Evolutionary conservation across 2,797 vertebrate species (phyloP).

Genomic region (Tolypeutes matacus): DNA sequence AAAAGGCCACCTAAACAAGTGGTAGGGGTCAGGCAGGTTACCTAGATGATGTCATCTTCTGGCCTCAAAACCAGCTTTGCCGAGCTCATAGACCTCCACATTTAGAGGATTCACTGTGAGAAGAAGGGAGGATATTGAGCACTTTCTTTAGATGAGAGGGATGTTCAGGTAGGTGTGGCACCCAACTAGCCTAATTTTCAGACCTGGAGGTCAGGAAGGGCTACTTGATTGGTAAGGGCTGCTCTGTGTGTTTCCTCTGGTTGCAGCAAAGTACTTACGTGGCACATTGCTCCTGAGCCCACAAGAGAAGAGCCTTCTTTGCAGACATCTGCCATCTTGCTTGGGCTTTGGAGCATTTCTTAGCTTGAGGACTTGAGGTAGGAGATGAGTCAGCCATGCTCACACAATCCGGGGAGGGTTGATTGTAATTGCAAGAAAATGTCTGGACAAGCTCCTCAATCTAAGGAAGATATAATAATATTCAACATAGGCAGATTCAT

Average conservation of each 20-base stretch:
- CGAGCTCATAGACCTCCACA: not conserved
- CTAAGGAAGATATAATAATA: slow-evolving; percentile 84
- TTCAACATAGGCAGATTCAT: not conserved
- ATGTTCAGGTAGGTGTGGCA: not conserved
- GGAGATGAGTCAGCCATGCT: slow-evolving; percentile 89
- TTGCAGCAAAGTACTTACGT: slow-evolving; percentile 85
- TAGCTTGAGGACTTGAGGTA: slow-evolving; percentile 89
- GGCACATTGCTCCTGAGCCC: slow-evolving; percentile 96
- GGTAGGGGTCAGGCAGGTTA: not conserved
- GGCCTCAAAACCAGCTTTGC: not conserved
- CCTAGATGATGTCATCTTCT: not conserved
- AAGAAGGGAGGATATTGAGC: not conserved
- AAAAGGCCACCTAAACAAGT: not conserved
- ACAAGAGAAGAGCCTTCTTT: slow-evolving; percentile 95
- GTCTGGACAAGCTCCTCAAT: slow-evolving; percentile 94
- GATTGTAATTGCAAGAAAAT: slow-evolving; percentile 91
- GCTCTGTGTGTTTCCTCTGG: not conserved
- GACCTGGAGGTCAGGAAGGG: not conserved
- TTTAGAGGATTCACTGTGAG: not conserved
- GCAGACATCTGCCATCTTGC: slow-evolving; percentile 93
- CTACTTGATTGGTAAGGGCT: not conserved
- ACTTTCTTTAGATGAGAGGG: not conserved
- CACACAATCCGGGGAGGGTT: slow-evolving; percentile 90
- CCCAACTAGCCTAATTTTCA: not conserved
- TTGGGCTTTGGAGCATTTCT: slow-evolving; percentile 89